Evolutionary conservation across 2,888 invertebrate species (phyloP).

Genomic region (Orthosia cruda): DNA sequence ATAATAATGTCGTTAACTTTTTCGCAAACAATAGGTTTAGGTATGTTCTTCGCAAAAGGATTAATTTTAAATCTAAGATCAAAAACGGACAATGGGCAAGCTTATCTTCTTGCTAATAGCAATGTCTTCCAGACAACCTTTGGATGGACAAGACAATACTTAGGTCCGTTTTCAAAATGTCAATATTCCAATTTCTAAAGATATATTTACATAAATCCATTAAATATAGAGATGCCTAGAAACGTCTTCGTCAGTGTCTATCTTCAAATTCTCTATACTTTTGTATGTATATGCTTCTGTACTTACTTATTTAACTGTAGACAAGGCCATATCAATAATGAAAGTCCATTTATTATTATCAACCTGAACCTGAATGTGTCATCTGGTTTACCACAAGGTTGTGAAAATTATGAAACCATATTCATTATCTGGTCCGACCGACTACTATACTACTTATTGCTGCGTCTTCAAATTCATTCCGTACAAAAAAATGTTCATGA

Average conservation of each 20-base stretch:
- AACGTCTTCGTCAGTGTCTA: neutral
- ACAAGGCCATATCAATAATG: neutral
- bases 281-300: too few species aligned
- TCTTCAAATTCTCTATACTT: neutral
- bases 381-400: neutral
- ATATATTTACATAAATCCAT: neutral
- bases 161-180: neutral
- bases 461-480: too few species aligned
- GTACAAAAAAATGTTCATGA: neutral
- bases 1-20: neutral
- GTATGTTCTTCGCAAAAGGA: neutral
- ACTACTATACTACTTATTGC: neutral
- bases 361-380: neutral
- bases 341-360: neutral
- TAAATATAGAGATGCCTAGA: neutral
- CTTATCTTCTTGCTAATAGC: slow-evolving; percentile 1
- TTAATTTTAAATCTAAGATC: slow-evolving; percentile 23
- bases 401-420: neutral
- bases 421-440: neutral
- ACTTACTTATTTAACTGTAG: neutral
- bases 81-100: slow-evolving; percentile 12
- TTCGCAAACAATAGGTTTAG: neutral
- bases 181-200: neutral
- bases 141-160: slow-evolving; percentile 7
- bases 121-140: slow-evolving; percentile 35